Conservation (phyloP, 2,797 vertebrate species). For the Macropodus opercularis region DNA sequence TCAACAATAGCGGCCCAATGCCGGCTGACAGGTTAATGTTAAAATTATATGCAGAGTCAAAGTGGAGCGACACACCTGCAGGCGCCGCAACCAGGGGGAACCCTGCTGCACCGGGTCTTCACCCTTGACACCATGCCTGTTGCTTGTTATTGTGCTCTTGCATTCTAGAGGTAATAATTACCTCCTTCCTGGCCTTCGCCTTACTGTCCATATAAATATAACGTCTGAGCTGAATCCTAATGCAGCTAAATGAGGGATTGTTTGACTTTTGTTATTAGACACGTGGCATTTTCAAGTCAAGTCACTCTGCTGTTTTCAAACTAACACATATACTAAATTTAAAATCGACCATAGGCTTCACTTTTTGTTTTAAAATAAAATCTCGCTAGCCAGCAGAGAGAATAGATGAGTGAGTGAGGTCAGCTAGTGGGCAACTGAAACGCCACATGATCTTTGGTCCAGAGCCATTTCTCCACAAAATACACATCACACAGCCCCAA, state of each 20-base stretch:
- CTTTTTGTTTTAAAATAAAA: constrained; percentile 3
- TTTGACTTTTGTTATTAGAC: constrained; percentile 2
- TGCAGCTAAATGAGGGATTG: not conserved
- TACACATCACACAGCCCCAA: constrained; percentile 33
- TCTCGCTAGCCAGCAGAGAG: constrained; percentile 4
- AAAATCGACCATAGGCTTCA: not conserved
- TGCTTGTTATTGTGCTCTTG: constrained; percentile 61
- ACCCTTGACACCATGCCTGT: constrained; percentile 56
- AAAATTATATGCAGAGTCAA: constrained; percentile 24
- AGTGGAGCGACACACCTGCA: constrained; percentile 35
- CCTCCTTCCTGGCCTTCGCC: constrained; percentile 33
- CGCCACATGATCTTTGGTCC: constrained; percentile 39
- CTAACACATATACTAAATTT: not conserved
- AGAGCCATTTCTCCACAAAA: constrained; percentile 32
- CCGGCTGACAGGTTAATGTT: constrained; percentile 36
- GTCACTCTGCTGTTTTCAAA: constrained; percentile 1
- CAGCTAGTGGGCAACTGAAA: constrained; percentile 28
- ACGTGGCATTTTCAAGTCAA: not conserved
- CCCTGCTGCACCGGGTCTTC: constrained; percentile 39
- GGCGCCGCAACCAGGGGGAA: constrained; percentile 33
- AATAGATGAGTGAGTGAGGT: constrained; percentile 25
- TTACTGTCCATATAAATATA: constrained; percentile 5
- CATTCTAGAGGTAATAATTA: constrained; percentile 72
- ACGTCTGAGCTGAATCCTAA: not conserved
- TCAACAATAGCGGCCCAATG: constrained; percentile 41